phyloP scores from a whole-genome alignment of 2,797 vertebrate species.

The Jordanella pulchra region DNA sequence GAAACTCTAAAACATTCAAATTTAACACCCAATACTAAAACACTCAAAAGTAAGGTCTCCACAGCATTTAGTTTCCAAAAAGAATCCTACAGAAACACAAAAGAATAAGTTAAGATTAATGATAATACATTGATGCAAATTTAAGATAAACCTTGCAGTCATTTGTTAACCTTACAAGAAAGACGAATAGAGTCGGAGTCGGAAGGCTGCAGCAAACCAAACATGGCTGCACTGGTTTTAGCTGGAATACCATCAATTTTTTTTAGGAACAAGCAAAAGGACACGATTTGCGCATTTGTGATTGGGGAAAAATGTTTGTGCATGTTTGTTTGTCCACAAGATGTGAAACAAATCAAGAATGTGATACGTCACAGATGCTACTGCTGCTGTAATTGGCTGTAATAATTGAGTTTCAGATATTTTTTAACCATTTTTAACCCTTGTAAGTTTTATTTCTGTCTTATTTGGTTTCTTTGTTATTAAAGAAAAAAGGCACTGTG shows the following conservation, averaged over 20 bases:
- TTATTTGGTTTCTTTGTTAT: background rate
- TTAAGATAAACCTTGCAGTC: background rate
- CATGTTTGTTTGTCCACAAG: too few relatives aligned
- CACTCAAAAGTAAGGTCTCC: background rate
- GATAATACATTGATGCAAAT: background rate
- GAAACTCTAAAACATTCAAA: background rate
- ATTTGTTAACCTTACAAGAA: too few relatives aligned
- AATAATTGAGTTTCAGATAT: background rate
- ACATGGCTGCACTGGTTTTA: too few relatives aligned
- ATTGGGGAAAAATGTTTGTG: too few relatives aligned
- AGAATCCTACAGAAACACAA: background rate
- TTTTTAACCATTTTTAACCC: background rate
- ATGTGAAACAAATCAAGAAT: too few relatives aligned
- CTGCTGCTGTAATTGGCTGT: too few relatives aligned
- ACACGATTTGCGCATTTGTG: too few relatives aligned
- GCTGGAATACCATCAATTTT: too few relatives aligned
- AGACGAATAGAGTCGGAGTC: too few relatives aligned
- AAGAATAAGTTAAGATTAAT: background rate
- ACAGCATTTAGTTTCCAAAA: background rate
- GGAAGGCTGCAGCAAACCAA: too few relatives aligned
- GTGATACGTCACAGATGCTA: too few relatives aligned
- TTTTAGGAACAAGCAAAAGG: too few relatives aligned
- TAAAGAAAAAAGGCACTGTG: background rate
- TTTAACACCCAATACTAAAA: background rate
- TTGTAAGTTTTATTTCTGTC: background rate